phyloP scores from a whole-genome alignment of 2,888 invertebrate genomes.

The Hydroisotoma schaefferi region DNA sequence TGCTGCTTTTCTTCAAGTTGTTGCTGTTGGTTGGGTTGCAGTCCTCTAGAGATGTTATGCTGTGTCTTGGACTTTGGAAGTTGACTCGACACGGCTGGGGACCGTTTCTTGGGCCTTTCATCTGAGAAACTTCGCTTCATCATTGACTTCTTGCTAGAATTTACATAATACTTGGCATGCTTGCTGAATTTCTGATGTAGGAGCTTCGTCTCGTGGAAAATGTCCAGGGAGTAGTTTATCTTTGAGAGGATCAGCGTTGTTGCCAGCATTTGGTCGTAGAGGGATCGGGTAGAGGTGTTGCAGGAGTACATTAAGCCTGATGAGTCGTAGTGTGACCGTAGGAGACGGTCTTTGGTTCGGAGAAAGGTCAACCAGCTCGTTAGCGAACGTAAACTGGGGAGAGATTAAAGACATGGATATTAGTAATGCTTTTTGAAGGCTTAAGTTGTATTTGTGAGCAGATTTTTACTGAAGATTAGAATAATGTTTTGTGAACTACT shows the following conservation, averaged over 20 bases:
- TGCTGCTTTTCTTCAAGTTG: background rate
- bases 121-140: slow-evolving; percentile 47
- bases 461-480: background rate
- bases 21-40: slow-evolving; percentile 37
- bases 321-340: slow-evolving; percentile 71
- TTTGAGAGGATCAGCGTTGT: slow-evolving; percentile 75
- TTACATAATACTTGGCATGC: slow-evolving; percentile 43
- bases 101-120: slow-evolving; percentile 38
- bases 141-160: slow-evolving; percentile 39
- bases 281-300: slow-evolving; percentile 59
- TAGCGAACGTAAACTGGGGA: slow-evolving; percentile 70
- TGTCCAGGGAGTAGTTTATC: slow-evolving; percentile 65
- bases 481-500: slow-evolving; percentile 8
- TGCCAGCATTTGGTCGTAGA: slow-evolving; percentile 70
- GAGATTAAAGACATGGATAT: slow-evolving; percentile 16
- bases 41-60: too few species aligned
- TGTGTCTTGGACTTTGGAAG: slow-evolving; percentile 47
- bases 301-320: slow-evolving; percentile 68
- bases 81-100: slow-evolving; percentile 18
- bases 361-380: slow-evolving; percentile 87
- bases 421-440: background rate
- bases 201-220: slow-evolving; percentile 73
- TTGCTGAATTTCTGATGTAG: slow-evolving; percentile 69
- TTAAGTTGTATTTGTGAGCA: background rate
- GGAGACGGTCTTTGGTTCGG: slow-evolving; percentile 74